A percentile compares a stretch with the other conserved stretches of the same genome.
phyloP scores from a whole-genome alignment of 2,888 invertebrate species.

The Zygothrica quintamaculata region DNA sequence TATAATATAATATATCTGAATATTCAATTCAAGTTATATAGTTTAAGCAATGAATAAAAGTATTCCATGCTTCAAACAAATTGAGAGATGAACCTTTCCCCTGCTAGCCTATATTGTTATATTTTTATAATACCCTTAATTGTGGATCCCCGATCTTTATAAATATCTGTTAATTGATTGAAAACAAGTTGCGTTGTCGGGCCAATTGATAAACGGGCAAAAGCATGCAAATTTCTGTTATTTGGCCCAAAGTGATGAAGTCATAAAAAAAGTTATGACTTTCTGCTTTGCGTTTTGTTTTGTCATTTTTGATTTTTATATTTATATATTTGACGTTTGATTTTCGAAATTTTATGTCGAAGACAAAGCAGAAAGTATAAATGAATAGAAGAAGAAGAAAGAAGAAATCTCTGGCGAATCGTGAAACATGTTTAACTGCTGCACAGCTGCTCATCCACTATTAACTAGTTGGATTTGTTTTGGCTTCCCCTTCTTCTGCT shows the following conservation, averaged over 20 bases:
- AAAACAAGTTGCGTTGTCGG: constrained; percentile 64
- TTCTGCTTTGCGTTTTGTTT: constrained; percentile 18
- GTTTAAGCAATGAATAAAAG: too few species aligned
- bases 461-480: constrained; percentile 34
- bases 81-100: too few species aligned
- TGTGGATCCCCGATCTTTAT: constrained; percentile 8
- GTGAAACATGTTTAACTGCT: constrained; percentile 52
- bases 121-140: too few species aligned
- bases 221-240: constrained; percentile 63
- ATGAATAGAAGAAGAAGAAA: constrained; percentile 7
- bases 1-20: too few species aligned
- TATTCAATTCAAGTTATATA: too few species aligned
- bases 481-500: constrained; percentile 1
- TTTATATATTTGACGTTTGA: constrained; percentile 6
- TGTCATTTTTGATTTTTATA: constrained; percentile 19
- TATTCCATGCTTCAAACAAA: too few species aligned
- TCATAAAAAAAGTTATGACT: constrained; percentile 75
- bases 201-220: constrained; percentile 48
- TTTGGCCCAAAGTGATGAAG: constrained; percentile 64
- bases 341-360: constrained; percentile 34
- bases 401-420: constrained; percentile 18
- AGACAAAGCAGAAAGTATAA: constrained; percentile 34
- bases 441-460: constrained; percentile 15
- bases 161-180: constrained; percentile 68
- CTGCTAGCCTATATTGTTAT: too few species aligned